A percentile compares a stretch with the other conserved stretches of the same genome.
These are phyloP conservation scores for Camelus dromedarius DNA, from an alignment of 2,113 vertebrate species.

Conservation along the genomic window DNA sequence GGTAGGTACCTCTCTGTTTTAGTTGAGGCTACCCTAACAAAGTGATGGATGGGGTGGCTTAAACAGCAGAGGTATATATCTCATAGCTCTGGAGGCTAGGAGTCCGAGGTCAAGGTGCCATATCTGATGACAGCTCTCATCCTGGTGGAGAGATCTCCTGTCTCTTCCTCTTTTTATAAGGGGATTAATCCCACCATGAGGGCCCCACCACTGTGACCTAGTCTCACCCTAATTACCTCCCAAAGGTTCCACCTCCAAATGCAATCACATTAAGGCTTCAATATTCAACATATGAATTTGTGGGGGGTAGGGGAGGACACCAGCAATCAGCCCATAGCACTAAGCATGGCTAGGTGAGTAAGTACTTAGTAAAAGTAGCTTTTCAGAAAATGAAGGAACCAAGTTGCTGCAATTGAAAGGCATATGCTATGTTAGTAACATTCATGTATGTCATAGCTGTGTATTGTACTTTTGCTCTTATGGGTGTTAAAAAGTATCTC, in stretches of 20 bases:
- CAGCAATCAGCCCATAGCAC: not conserved
- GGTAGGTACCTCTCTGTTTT: not conserved
- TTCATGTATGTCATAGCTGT: not conserved
- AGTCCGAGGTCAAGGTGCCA: not conserved
- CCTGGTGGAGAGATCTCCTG: not conserved
- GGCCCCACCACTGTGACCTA: not conserved
- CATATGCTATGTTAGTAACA: not conserved
- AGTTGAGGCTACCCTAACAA: not conserved
- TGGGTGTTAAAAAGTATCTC: not conserved
- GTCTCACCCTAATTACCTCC: not conserved
- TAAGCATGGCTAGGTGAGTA: not conserved
- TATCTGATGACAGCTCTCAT: not conserved
- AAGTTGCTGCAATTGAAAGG: not conserved
- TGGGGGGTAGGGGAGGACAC: fast-evolving
- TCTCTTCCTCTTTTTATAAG: not conserved
- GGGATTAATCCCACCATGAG: not conserved
- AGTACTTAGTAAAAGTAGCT: not conserved
- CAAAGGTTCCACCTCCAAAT: not conserved
- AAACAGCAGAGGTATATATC: not conserved
- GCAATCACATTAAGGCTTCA: not conserved
- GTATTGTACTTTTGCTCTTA: not conserved
- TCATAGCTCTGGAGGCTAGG: not conserved
- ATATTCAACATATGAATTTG: not conserved
- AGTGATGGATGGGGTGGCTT: not conserved
- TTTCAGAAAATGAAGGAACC: not conserved